Base-by-base conservation (phyloP, 2,797 vertebrate species). In the Sebastes itinus region DNA sequence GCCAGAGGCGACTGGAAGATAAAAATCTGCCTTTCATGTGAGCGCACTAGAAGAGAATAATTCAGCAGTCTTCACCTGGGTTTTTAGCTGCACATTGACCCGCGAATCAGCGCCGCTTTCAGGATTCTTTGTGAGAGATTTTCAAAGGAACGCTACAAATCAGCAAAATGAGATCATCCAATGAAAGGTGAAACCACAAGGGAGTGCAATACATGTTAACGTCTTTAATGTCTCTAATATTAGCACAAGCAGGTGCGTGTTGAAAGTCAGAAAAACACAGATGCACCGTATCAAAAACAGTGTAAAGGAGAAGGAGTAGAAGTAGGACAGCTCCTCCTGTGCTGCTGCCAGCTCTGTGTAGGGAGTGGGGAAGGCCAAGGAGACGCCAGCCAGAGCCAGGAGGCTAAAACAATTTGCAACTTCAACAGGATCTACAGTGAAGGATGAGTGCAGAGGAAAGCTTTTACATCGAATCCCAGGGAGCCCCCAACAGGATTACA, bases 1-100 rank as follows among this genome's bases (percentile, higher is more conserved):
- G 85, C 92, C 90, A 55, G 67, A 80, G 90, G 88, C 80, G 18
- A 91, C 55, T 56, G 27, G 59, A 59, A 60, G 89, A 83, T 87
- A 85, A 85, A 87, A 89, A 81, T 84, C 58, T 56, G 83, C 78
- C 89, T 94, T 93, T 93, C 90, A 95, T 91, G 93, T 88, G 70
- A 73, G 60, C 42, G 25, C 80, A 86, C 77, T 67, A 68, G 88
- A 73, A 80, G 46, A 84, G 84, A 92, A 92, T 90, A 85, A 87
- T 91, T 92, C 79, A 85, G 73, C 77, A 80, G 88, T 76, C 68
- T 75, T 89, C 87, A 90, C 88, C 84, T 84, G 75, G 38, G 42
- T 82, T 86, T 83, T 88, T 79, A 80, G 77, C 71, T 38, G 38
- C 82, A 77, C 62, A 52, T 6, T 70, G 64, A 83, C 77, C 69